Conservation (phyloP, 2,797 vertebrate genomes). For the Arnoldichthys spilopterus region DNA sequence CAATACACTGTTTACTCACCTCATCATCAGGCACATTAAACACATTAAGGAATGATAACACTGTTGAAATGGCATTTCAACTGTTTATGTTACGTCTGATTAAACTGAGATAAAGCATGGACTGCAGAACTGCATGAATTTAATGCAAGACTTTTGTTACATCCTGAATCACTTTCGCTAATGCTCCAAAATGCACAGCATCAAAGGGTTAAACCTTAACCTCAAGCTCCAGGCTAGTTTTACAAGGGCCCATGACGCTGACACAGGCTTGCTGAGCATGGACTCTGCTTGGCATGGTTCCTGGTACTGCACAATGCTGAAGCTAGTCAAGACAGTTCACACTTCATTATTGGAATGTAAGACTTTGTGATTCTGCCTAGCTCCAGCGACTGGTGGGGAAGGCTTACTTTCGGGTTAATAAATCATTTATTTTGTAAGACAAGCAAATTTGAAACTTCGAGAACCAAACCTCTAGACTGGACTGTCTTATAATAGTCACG, state of each 20-base stretch:
- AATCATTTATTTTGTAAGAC: neutral
- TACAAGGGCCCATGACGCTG: neutral
- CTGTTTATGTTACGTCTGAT: conserved; percentile 7
- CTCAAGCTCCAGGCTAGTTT: neutral
- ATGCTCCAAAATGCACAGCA: neutral
- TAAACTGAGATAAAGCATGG: neutral
- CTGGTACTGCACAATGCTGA: neutral
- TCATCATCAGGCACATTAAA: conserved; percentile 8
- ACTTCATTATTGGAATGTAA: neutral
- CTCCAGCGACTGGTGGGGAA: too few relatives aligned
- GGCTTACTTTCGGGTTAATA: neutral
- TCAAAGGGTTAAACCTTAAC: neutral
- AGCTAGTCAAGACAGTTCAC: neutral
- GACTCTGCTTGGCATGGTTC: neutral
- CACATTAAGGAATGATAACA: conserved; percentile 14
- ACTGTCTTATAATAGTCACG: too few relatives aligned
- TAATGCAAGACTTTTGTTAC: neutral
- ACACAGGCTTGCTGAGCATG: neutral
- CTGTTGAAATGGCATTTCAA: neutral
- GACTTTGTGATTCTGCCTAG: neutral
- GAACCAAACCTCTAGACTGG: neutral
- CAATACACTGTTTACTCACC: neutral
- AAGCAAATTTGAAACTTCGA: neutral
- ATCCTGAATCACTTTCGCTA: neutral
- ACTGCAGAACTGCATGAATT: neutral